A percentile compares a stretch with the other conserved stretches of the same genome.
These are phyloP conservation scores for Oxycera nigricornis DNA, from an alignment of 2,888 invertebrate species.

Conservation along the genomic window DNA sequence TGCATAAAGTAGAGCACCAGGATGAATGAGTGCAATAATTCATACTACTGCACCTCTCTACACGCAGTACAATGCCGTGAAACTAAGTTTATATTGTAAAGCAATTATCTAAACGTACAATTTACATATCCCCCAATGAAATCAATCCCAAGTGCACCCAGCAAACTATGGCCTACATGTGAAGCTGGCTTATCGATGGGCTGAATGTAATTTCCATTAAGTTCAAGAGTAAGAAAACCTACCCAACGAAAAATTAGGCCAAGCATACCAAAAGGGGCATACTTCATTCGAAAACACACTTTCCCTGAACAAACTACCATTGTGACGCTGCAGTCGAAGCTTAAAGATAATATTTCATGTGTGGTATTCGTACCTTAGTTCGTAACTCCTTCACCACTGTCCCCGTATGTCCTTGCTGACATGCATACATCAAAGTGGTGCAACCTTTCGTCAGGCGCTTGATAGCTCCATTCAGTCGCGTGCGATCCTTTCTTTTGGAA, in stretches of 20 bases:
- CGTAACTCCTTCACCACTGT: slow-evolving; percentile 77
- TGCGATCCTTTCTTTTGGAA: slow-evolving; percentile 23
- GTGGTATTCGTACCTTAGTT: slow-evolving; percentile 70
- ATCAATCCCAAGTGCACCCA: too few relatives aligned
- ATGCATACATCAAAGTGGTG: slow-evolving; percentile 89
- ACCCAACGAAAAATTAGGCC: neutral
- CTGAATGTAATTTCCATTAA: neutral
- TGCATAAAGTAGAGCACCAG: too few relatives aligned
- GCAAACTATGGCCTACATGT: too few relatives aligned
- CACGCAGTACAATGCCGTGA: too few relatives aligned
- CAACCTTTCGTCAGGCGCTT: slow-evolving; percentile 71
- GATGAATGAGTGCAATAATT: too few relatives aligned
- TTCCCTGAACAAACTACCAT: neutral
- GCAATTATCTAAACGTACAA: too few relatives aligned
- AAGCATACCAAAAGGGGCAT: neutral
- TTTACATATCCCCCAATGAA: too few relatives aligned
- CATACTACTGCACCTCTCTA: too few relatives aligned
- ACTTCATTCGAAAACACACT: neutral
- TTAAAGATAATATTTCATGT: neutral
- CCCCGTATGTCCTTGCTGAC: slow-evolving; percentile 84
- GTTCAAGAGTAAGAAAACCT: neutral
- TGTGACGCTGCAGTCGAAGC: neutral
- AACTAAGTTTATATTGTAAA: too few relatives aligned
- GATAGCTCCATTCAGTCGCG: neutral
- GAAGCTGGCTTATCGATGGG: too few relatives aligned